Base-by-base conservation (phyloP, 92 coral and sea anemone species). In the Epizoanthus rinbou region DNA sequence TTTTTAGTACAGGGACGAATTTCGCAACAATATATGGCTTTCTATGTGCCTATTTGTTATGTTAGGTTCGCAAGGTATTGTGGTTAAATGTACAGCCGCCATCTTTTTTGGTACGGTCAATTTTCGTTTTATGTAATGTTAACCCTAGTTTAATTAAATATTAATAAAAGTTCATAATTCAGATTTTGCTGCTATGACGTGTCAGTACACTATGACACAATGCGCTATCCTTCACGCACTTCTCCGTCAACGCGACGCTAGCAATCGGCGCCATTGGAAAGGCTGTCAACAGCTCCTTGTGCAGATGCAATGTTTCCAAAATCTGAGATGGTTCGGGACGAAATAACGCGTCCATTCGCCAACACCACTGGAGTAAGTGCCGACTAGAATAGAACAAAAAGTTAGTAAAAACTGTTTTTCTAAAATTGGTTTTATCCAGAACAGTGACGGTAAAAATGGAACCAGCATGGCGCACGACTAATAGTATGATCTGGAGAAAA, bases 271-370 rank as follows among this genome's bases (percentile, higher is more conserved):
- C 75, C 63, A 88, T 85, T 28, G 84, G 69, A 69, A 91, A 88
- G 11, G 97, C 92, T 68, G 91, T 88, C 24, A 91, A 57, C 85
- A 89, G 57, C 37, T 85, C 67, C 21, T 75, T 72, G 80, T 81
- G 75, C 28, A 59, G 25, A 57, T 57, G 60, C 25, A 93, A 80
- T 15, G 79, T 64, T 74, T 86, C 88, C 47, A 89, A 70, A 66
- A 93, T 81, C 64, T 66, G 85, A 73, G 66, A 65, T 17, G 94
- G 97, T 3, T 88, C 94, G 21, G 97, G 97, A 23, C 97, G 89
- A 56, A 85, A 78, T 64, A 81, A 75, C 6, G 94, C 86, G 58
- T 91, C 88, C 79, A 68, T 76, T 33, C 70, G 84, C 94, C 94
- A 93, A 80, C 97, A 93, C 66, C 85, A 78, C 50, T 67, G 71